phyloP scores from a whole-genome alignment of 2,888 invertebrate genomes.

The Pocota personata region DNA sequence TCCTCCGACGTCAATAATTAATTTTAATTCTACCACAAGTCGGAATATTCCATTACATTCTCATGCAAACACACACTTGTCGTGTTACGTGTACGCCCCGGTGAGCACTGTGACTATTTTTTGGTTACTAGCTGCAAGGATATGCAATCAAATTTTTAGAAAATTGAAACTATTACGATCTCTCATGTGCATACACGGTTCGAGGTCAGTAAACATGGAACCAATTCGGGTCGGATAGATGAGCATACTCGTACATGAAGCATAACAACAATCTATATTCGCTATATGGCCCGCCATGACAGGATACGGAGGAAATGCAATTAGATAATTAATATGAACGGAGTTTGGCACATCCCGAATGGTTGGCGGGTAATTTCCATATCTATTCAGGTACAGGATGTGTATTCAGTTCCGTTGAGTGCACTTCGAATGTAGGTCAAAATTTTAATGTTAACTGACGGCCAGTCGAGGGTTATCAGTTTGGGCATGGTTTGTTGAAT shows the following conservation, averaged over 20 bases:
- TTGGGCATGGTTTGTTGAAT: not conserved
- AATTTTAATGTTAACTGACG: conserved; percentile 23
- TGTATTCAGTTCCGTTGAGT: conserved; percentile 8
- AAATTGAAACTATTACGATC: conserved; percentile 54
- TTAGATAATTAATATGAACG: conserved; percentile 64
- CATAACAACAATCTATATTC: conserved; percentile 5
- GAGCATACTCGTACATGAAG: conserved; percentile 17
- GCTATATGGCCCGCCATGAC: not conserved
- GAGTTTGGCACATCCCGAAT: conserved; percentile 9
- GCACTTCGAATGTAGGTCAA: conserved; percentile 43
- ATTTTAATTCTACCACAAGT: conserved; percentile 30
- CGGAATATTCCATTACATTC: conserved; percentile 13
- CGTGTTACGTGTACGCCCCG: not conserved
- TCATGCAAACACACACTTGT: not conserved
- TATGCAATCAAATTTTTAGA: conserved; percentile 30
- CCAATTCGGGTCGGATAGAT: not conserved
- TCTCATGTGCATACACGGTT: conserved; percentile 6
- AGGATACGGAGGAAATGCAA: conserved; percentile 50
- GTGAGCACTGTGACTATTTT: not conserved
- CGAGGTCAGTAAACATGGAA: conserved; percentile 35
- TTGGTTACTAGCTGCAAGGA: not conserved
- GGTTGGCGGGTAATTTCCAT: conserved; percentile 5
- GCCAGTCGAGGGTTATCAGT: not conserved
- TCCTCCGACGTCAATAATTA: conserved; percentile 43
- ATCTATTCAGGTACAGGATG: not conserved